phyloP scores from a whole-genome alignment of 2,888 invertebrate genomes.

The Xylocampa areola region DNA sequence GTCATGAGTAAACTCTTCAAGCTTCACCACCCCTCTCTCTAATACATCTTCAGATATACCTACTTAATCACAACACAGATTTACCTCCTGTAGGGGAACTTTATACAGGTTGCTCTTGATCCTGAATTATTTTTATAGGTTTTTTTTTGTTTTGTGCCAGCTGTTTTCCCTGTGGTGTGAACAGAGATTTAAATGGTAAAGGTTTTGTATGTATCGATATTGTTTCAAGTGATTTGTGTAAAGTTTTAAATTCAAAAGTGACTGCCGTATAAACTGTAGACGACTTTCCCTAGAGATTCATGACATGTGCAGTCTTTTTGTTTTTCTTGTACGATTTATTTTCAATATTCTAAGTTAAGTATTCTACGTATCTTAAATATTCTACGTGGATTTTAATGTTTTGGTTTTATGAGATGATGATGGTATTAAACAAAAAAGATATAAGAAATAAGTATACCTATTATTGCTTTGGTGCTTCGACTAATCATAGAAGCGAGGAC shows the following conservation, averaged over 20 bases:
- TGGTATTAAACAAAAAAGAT: too few species aligned
- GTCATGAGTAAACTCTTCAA: slow-evolving; percentile 33
- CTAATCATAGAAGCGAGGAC: too few species aligned
- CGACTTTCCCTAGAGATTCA: too few species aligned
- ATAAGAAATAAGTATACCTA: too few species aligned
- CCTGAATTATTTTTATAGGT: slow-evolving; percentile 16
- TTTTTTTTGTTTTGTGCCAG: slow-evolving; percentile 2
- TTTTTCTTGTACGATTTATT: too few species aligned
- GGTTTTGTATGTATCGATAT: background rate
- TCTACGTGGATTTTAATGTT: too few species aligned
- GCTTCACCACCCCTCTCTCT: slow-evolving; percentile 63
- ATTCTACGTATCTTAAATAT: too few species aligned
- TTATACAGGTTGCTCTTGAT: slow-evolving; percentile 52
- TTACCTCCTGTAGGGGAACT: slow-evolving; percentile 66
- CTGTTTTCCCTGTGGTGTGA: background rate
- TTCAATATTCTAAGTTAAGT: too few species aligned
- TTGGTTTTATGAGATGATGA: too few species aligned
- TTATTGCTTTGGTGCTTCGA: too few species aligned
- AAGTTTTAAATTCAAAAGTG: background rate
- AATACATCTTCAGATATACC: slow-evolving; percentile 71
- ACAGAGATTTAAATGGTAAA: slow-evolving; percentile 4
- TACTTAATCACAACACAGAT: slow-evolving; percentile 78
- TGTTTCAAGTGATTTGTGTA: background rate
- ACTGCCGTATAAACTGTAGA: background rate
- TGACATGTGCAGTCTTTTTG: too few species aligned